Base-by-base conservation (phyloP, 2,113 vertebrate species). In the Amphiprion percula region DNA sequence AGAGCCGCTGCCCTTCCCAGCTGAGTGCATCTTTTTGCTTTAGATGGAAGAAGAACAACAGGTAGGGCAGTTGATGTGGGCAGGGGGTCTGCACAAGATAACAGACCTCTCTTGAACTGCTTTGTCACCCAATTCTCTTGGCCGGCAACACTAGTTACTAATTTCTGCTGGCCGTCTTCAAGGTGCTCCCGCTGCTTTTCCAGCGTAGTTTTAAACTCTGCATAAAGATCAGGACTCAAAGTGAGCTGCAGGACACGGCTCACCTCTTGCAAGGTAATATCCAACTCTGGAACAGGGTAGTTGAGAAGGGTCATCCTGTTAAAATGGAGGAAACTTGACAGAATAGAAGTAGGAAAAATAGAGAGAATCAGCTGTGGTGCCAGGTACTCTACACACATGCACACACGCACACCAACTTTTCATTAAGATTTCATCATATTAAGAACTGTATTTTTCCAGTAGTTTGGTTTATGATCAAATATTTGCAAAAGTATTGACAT, bases 101-200 rank as follows among this genome's bases (percentile, higher is more conserved):
- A 75, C 56, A 96, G 83, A 3, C 67, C 74, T 58, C 69, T 91
- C 79, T 95, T 96, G 88, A 96, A 96, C 61, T 94, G 90, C 46
- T 90, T 82, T 0, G 95, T 94, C 68, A 94, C 95, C 95, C 95
- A 96, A 64, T 96, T 96, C 67, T 96, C 94, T 1, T 82, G 76
- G 46, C 90, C 88, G 1, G 80, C 64, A 17, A 77, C 77, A 0
- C 4, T 30, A 11, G 85, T 16, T 16, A 54, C 21, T 26, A 94
- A 63, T 26, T 84, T 80, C 59, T 80, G 28, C 6, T 96, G 92
- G 14, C 71, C 78, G 2, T 90, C 88, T 68, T 87, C 83, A 39
- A 96, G 92, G 8, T 71, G 61, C 37, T 78, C 88, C 44, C 49
- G 91, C 84, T 95, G 93, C 62, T 93, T 84, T 6, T 82, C 70